These are phyloP conservation scores for Pyrrhia umbra DNA, from an alignment of 2,888 invertebrate species.

Conservation along the genomic window DNA sequence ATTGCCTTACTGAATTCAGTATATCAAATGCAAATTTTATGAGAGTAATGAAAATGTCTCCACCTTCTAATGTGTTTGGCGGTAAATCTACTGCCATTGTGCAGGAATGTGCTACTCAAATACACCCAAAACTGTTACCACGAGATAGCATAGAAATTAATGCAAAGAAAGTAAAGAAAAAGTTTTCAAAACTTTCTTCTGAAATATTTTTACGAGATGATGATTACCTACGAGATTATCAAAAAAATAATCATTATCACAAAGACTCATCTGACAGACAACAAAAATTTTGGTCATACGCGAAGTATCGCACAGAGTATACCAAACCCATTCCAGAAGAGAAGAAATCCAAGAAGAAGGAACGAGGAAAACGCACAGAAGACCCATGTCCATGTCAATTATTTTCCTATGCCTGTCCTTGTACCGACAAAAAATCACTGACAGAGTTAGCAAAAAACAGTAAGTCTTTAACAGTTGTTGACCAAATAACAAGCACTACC, in stretches of 20 bases:
- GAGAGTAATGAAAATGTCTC: constrained; percentile 62
- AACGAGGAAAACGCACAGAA: constrained; percentile 71
- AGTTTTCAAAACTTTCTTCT: constrained; percentile 69
- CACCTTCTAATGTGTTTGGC: constrained; percentile 63
- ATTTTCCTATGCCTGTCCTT: constrained; percentile 82
- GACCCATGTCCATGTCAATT: constrained; percentile 83
- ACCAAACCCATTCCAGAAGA: constrained; percentile 74
- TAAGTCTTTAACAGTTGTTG: constrained; percentile 64
- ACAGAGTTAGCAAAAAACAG: constrained; percentile 70
- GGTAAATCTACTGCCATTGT: constrained; percentile 71
- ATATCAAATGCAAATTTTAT: constrained; percentile 68
- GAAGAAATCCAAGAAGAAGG: constrained; percentile 73
- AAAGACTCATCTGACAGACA: constrained; percentile 65
- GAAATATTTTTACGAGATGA: constrained; percentile 78
- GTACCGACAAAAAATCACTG: constrained; percentile 73
- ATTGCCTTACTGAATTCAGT: constrained; percentile 69
- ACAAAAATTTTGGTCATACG: constrained; percentile 80
- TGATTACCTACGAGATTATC: constrained; percentile 55
- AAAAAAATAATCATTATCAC: constrained; percentile 54
- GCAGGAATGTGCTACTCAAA: constrained; percentile 79
- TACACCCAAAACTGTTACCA: constrained; percentile 68
- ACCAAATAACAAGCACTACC: constrained; percentile 71
- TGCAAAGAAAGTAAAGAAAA: constrained; percentile 68
- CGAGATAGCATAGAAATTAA: constrained; percentile 69
- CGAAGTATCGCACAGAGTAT: constrained; percentile 78